Evolutionary conservation across 2,113 vertebrate species (phyloP), one percentile per base, ranked within the genome.

Genomic region (Cavia porcellus): DNA sequence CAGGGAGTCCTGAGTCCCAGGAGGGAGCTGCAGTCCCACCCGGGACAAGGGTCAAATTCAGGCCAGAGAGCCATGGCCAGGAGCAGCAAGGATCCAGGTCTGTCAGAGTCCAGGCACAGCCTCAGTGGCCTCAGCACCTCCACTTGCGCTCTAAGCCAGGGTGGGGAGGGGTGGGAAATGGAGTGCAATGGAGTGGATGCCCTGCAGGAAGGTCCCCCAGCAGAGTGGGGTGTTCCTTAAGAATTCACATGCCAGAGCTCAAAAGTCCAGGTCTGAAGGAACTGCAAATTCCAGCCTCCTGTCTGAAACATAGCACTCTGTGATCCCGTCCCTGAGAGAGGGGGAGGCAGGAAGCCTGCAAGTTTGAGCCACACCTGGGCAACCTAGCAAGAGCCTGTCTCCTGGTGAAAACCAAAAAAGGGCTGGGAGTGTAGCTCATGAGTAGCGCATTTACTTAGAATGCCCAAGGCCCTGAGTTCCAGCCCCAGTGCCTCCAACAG

Each of bases 41-140:
- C 2, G 12, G 47, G 24, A 9, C 25, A 24, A 50, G 70, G 42
- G 83, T 42, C 9, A 20, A 10, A 30, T 24, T 17, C 50, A 47
- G 8, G 47, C 35, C 66, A 32, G n/a, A 3, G 3, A 22, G 50
- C 30, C 6, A 14, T 1, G 22, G 7, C 1, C 17, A 4, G 15
- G 25, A n/a, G 38, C 38, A 45, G 42, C 2, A 0, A 14, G 28
- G 68, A 38, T 52, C 1, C 5, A 0, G 0, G 5, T 42, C 2
- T 9, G 50, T 50, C 19, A 5, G 25, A 11, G 15, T 61, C 15
- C 7, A 72, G 91, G 42, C 68, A 10, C 11, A 7, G 20, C 25
- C 10, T 35, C 7, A 1, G 3, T 30, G 19, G 1, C 3, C 1
- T 28, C 9, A 57, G 30, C 12, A 24, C 17, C 59, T 77, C 15